Evolutionary conservation across 2,888 invertebrate genomes (phyloP).

Genomic region (Aphelenchoides bicaudatus): DNA sequence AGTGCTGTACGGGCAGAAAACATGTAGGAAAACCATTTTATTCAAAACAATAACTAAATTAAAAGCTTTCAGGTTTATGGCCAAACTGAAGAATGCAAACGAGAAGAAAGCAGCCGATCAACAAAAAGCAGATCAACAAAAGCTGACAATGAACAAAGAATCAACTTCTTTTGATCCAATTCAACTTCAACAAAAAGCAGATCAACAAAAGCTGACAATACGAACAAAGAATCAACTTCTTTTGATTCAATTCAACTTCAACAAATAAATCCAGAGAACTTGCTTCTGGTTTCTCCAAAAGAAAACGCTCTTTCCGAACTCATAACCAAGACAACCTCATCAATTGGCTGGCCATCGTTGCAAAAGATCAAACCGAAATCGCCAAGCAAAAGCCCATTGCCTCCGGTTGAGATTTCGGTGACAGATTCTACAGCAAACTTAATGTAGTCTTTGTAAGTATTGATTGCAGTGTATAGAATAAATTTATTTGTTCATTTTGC

Average conservation of each 20-base stretch:
- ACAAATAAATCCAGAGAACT: constrained; percentile 11
- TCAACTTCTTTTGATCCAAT: constrained; percentile 6
- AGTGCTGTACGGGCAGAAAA: constrained; percentile 19
- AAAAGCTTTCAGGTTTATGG: no score
- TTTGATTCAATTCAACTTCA: constrained; percentile 13
- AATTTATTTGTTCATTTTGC: no score
- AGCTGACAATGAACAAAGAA: constrained; percentile 3
- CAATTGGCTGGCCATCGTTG: no score
- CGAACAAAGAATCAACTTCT: constrained; percentile 10
- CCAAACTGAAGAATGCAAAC: constrained; percentile 7
- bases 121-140: constrained; percentile 19
- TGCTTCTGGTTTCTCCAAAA: neutral
- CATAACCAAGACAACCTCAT: neutral
- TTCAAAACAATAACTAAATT: no score
- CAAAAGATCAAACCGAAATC: neutral
- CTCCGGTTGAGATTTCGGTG: constrained; percentile 9
- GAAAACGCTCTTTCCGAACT: neutral
- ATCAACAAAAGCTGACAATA: constrained; percentile 2
- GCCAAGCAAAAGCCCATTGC: neutral
- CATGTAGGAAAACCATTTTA: no score
- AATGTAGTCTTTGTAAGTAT: no score
- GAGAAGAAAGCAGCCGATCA: constrained; percentile 6
- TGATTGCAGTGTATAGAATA: no score
- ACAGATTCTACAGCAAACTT: no score
- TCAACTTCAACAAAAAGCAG: constrained; percentile 1